These are phyloP conservation scores for Phymanthus crucifer DNA, from an alignment of 92 coral and sea anemone species.

Conservation along the genomic window DNA sequence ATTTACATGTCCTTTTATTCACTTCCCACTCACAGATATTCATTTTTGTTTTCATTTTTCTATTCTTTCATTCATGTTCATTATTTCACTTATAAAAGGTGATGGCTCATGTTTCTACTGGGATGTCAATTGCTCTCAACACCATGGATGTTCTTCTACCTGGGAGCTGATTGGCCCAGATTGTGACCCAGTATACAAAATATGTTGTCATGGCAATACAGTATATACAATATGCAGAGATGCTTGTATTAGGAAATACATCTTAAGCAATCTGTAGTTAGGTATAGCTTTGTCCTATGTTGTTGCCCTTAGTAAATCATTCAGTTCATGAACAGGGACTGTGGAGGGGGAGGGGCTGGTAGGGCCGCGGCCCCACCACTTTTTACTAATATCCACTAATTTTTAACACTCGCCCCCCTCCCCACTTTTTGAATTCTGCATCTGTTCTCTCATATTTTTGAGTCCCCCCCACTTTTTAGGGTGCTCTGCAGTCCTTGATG, in stretches of 20 bases:
- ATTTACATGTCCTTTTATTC: background rate
- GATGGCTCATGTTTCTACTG: slow-evolving; percentile 85
- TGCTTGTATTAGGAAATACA: slow-evolving; percentile 75
- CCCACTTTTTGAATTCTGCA: no score
- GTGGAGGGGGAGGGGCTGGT: no score
- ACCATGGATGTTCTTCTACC: slow-evolving; percentile 34
- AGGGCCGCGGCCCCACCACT: no score
- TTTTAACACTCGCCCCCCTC: no score
- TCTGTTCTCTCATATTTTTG: no score
- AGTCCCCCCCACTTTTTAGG: no score
- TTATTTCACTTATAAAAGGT: slow-evolving; percentile 41
- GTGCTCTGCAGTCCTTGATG: no score
- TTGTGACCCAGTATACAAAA: slow-evolving; percentile 84
- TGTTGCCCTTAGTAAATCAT: background rate
- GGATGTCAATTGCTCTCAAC: slow-evolving; percentile 42
- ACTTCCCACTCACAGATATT: background rate
- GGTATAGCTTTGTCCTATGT: background rate
- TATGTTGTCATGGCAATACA: slow-evolving; percentile 54
- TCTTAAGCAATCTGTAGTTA: background rate
- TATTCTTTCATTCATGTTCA: background rate
- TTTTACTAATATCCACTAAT: no score
- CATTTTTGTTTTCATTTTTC: background rate
- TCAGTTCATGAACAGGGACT: no score
- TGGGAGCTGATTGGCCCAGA: slow-evolving; percentile 91
- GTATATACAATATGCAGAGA: slow-evolving; percentile 91